These are phyloP conservation scores for Mirounga angustirostris DNA, from an alignment of 2,113 vertebrate species.

Conservation along the genomic window DNA sequence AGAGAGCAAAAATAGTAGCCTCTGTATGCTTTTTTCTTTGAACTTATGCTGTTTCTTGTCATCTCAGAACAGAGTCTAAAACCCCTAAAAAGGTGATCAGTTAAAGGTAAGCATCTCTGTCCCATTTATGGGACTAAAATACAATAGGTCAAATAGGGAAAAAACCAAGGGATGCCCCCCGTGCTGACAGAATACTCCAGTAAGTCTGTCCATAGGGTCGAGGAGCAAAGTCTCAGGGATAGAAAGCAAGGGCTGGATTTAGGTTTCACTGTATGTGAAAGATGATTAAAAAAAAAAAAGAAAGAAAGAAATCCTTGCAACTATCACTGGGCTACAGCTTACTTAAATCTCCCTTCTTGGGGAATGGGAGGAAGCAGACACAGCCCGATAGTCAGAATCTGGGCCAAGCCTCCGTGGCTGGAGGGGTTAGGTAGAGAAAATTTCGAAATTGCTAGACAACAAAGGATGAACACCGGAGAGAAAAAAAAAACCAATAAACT, in stretches of 20 bases:
- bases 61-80: background rate
- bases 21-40: background rate
- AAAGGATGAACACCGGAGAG: background rate
- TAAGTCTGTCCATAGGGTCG: background rate
- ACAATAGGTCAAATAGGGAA: background rate
- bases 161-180: background rate
- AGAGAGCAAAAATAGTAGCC: background rate
- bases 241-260: background rate
- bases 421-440: background rate
- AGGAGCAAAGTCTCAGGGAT: background rate
- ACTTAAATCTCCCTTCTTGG: background rate
- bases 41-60: background rate
- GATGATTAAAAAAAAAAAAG: background rate
- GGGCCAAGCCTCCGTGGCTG: background rate
- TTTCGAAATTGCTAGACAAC: background rate
- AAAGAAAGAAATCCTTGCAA: background rate
- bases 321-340: background rate
- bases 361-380: background rate
- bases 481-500: background rate
- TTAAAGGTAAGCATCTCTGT: background rate
- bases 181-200: background rate
- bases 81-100: background rate
- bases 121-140: background rate
- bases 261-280: background rate
- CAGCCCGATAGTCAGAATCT: background rate